Conservation (phyloP, 2,113 vertebrate genomes). For the Sturnus vulgaris region DNA sequence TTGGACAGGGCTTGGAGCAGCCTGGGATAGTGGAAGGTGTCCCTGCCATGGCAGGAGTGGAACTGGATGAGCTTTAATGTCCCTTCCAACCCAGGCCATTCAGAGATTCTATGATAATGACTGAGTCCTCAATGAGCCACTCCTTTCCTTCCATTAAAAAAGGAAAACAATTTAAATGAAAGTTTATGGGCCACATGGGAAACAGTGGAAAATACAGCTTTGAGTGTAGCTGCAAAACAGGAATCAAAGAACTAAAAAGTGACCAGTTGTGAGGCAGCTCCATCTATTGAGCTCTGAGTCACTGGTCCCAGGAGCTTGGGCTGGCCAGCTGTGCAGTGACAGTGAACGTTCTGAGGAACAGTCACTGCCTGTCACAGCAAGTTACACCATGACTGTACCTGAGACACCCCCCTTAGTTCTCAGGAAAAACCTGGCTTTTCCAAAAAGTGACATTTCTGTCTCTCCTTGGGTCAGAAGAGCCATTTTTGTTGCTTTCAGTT, state of each 20-base stretch:
- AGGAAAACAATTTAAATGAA: background rate
- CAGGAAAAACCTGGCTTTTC: background rate
- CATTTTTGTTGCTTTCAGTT: background rate
- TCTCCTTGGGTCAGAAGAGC: background rate
- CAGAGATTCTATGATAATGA: background rate
- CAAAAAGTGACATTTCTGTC: background rate
- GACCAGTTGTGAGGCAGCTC: background rate
- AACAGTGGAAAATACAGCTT: background rate
- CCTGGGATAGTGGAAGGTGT: accelerated
- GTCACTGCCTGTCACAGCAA: background rate
- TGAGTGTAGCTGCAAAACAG: background rate
- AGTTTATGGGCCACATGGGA: background rate
- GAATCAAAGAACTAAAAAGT: background rate
- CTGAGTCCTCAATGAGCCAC: background rate
- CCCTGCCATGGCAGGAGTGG: background rate
- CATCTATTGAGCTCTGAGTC: background rate
- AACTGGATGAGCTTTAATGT: accelerated
- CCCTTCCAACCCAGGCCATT: background rate
- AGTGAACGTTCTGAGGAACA: accelerated
- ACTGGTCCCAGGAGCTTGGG: constrained; percentile 7
- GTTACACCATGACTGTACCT: background rate
- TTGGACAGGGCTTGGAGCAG: background rate
- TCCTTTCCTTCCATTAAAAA: background rate
- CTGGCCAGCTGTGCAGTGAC: background rate
- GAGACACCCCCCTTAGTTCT: background rate